These are phyloP conservation scores for Alsophila aescularia DNA, from an alignment of 2,888 invertebrate species.

Conservation along the genomic window DNA sequence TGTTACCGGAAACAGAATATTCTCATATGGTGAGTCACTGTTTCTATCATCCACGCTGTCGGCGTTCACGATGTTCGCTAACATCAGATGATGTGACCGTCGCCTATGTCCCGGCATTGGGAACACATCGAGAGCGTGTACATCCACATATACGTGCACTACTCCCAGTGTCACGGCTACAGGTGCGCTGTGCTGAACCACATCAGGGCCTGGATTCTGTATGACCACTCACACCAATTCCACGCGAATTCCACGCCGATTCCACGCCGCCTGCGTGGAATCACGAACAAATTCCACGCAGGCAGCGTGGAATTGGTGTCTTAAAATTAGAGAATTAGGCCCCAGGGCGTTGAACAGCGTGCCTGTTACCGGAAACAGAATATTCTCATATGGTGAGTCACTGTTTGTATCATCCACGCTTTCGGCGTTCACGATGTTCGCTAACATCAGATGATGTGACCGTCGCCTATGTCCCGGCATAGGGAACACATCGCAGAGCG, in stretches of 20 bases:
- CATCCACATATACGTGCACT: constrained; percentile 96
- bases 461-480: constrained; percentile 95
- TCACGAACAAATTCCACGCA: no score
- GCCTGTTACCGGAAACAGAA: constrained; percentile 93
- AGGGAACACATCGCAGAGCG: constrained; percentile 97
- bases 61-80: background rate
- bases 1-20: constrained; percentile 94
- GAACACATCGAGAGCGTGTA: constrained; percentile 97
- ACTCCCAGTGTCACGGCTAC: constrained; percentile 96
- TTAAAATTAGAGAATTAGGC: no score
- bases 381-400: constrained; percentile 95
- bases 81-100: constrained; percentile 61
- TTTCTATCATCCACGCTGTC: constrained; percentile 20
- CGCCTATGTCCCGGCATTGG: constrained; percentile 96
- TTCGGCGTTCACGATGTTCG: background rate
- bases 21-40: constrained; percentile 92
- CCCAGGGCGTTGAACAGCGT: constrained; percentile 92
- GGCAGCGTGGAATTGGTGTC: no score
- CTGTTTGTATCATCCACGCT: constrained; percentile 18
- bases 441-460: constrained; percentile 7
- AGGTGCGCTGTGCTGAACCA: constrained; percentile 97
- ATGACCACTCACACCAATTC: no score
- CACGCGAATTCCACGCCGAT: no score
- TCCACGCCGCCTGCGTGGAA: no score
- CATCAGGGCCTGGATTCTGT: no score